phyloP scores from a whole-genome alignment of 2,113 vertebrate species.

The Actenoides lindsayi region DNA sequence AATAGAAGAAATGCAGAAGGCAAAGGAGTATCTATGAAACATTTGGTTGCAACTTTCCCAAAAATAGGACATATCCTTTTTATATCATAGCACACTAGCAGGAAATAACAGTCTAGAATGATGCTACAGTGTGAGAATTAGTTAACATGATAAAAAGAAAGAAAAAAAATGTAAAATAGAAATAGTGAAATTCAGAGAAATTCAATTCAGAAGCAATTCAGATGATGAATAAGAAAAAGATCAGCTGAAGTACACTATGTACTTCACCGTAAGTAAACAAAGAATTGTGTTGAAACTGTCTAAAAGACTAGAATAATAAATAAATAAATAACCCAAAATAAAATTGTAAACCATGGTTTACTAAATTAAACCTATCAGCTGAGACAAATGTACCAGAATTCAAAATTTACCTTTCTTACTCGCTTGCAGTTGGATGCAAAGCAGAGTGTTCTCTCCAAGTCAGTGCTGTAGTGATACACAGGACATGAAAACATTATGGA shows the following conservation, averaged over 20 bases:
- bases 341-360: not conserved
- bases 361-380: not conserved
- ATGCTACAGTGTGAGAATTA: not conserved
- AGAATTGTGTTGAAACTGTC: conserved; percentile 22
- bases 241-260: conserved; percentile 4
- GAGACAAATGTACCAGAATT: not conserved
- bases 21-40: not conserved
- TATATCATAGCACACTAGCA: not conserved
- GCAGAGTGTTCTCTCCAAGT: not conserved
- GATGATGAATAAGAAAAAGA: conserved; percentile 13
- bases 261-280: conserved; percentile 7
- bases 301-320: conserved; percentile 29
- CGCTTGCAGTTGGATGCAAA: not conserved
- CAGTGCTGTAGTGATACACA: no score
- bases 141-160: not conserved
- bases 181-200: not conserved
- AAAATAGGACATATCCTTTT: not conserved
- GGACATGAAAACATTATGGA: not conserved
- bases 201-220: conserved; percentile 26
- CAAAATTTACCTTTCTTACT: not conserved
- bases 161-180: not conserved
- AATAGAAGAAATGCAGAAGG: not conserved
- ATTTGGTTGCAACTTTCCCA: not conserved
- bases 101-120: not conserved
- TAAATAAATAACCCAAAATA: not conserved